These are phyloP conservation scores for Typhlichthys subterraneus DNA, from an alignment of 2,797 vertebrate genomes.

Conservation along the genomic window DNA sequence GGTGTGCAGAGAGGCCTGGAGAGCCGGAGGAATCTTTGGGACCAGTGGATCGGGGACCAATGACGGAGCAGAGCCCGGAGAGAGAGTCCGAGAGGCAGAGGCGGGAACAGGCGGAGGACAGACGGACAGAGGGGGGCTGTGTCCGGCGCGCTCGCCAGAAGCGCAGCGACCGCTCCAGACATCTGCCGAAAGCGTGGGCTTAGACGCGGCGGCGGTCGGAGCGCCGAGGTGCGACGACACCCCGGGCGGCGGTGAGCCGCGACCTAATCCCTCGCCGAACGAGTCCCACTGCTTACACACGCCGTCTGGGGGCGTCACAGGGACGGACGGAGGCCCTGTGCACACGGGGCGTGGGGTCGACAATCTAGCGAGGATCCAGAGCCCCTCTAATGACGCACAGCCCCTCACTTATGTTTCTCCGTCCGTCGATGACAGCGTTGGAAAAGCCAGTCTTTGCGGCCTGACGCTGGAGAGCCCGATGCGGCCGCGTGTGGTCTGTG, in stretches of 20 bases:
- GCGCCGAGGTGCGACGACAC: constrained; percentile 46
- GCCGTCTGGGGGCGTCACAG: constrained; percentile 24
- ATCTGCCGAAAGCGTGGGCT: constrained; percentile 34
- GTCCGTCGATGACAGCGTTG: not conserved
- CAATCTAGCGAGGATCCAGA: not conserved
- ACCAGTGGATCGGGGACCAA: constrained; percentile 29
- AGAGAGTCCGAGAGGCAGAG: constrained; percentile 14
- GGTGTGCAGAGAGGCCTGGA: constrained; percentile 21
- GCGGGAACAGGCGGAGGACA: not conserved
- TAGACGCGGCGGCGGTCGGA: constrained; percentile 27
- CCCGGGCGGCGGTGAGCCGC: constrained; percentile 22
- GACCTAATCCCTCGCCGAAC: constrained; percentile 12
- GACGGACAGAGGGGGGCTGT: constrained; percentile 47
- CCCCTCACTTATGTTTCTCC: not conserved
- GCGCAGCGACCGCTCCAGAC: constrained; percentile 48
- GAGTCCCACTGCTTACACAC: constrained; percentile 11
- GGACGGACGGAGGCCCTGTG: constrained; percentile 8
- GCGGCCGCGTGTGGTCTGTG: not conserved
- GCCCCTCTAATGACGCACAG: not conserved
- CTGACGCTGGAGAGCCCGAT: not conserved
- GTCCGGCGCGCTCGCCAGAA: constrained; percentile 49
- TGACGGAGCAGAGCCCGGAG: constrained; percentile 18
- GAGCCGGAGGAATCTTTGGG: constrained; percentile 33
- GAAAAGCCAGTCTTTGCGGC: not conserved
- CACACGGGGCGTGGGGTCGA: not conserved